phyloP scores from a whole-genome alignment of 2,888 invertebrate species.

The Lymantria monacha region DNA sequence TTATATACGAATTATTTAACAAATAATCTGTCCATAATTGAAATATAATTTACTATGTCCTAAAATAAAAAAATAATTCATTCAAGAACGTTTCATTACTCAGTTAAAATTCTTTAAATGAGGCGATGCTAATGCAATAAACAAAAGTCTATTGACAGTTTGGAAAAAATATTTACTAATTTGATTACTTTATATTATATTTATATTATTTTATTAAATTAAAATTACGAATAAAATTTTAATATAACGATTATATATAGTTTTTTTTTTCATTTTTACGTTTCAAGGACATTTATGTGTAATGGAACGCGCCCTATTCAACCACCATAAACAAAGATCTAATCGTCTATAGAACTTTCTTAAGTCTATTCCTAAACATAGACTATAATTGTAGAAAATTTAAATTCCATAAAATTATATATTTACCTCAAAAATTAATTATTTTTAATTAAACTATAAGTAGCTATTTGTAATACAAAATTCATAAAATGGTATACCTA shows the following conservation, averaged over 20 bases:
- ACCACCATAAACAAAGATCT: constrained; percentile 56
- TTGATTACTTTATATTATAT: constrained; percentile 1
- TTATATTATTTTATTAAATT: too few relatives aligned
- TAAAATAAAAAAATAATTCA: constrained; percentile 76
- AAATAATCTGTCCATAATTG: constrained; percentile 72
- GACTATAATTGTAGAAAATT: not conserved
- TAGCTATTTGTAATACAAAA: not conserved
- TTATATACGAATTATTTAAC: constrained; percentile 65
- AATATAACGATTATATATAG: too few relatives aligned
- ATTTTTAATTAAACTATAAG: too few relatives aligned
- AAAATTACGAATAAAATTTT: too few relatives aligned
- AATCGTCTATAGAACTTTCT: constrained; percentile 33
- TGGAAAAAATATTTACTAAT: not conserved
- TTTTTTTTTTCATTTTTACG: too few relatives aligned
- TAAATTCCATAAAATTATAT: too few relatives aligned
- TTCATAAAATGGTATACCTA: not conserved
- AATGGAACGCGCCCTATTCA: constrained; percentile 46
- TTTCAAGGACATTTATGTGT: constrained; percentile 11
- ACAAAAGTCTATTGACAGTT: not conserved
- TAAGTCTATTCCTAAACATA: constrained; percentile 20
- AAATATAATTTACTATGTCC: constrained; percentile 76
- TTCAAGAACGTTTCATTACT: constrained; percentile 73
- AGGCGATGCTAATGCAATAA: constrained; percentile 5
- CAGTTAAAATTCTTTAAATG: constrained; percentile 18
- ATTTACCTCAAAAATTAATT: too few relatives aligned